Conservation (phyloP, 2,888 invertebrate species). For the Drosophila nr. perissopoda region DNA sequence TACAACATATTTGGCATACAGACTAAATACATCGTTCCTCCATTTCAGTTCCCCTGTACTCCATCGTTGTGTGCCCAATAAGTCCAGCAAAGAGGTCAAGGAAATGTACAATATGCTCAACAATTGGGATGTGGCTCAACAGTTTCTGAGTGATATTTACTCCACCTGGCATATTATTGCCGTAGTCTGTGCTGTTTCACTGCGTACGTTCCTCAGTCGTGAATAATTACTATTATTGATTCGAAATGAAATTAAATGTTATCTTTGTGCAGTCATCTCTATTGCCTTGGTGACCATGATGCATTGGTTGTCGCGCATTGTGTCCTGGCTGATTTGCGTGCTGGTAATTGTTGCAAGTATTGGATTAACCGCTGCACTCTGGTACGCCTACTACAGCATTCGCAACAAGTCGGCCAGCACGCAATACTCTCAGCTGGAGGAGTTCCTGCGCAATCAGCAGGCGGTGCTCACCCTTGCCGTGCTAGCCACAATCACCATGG, state of each 20-base stretch:
- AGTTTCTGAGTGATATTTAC: constrained; percentile 94
- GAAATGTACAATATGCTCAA: constrained; percentile 93
- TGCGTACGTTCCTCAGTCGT: constrained; percentile 87
- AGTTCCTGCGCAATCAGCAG: constrained; percentile 93
- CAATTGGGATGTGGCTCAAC: constrained; percentile 94
- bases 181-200: constrained; percentile 91
- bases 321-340: constrained; percentile 95
- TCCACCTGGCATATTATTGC: constrained; percentile 95
- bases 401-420: constrained; percentile 85
- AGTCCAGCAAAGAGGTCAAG: constrained; percentile 88
- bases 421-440: constrained; percentile 87
- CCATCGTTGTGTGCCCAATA: constrained; percentile 94
- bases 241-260: not conserved
- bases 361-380: constrained; percentile 91
- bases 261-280: constrained; percentile 89
- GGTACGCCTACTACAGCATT: constrained; percentile 95
- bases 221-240: not conserved
- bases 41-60: constrained; percentile 89
- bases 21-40: not conserved
- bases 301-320: constrained; percentile 92
- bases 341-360: constrained; percentile 91
- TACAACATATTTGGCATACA: not conserved
- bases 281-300: constrained; percentile 93
- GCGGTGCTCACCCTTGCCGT: constrained; percentile 94
- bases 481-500: constrained; percentile 94